Conservation (phyloP, 53 echinoderm and acorn worm species). For the Holothuria leucospilota region DNA sequence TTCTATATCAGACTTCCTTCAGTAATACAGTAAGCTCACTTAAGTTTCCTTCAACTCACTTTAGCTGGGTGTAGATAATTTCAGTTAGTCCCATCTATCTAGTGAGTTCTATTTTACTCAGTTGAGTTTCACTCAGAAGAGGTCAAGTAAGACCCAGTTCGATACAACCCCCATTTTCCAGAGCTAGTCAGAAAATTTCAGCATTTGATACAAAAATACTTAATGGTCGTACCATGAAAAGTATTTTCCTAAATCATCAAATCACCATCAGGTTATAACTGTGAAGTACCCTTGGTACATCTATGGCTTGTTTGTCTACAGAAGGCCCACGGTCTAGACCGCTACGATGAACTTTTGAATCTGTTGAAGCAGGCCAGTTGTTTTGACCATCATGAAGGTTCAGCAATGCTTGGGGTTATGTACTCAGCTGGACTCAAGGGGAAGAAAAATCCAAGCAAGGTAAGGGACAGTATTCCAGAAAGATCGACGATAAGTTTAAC, state of each 20-base stretch:
- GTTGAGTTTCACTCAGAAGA: too few relatives aligned
- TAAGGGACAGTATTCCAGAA: conserved; percentile 1
- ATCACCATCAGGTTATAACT: neutral
- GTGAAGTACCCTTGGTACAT: conserved; percentile 2
- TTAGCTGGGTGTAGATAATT: too few relatives aligned
- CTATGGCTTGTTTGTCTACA: conserved; percentile 22
- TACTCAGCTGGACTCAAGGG: conserved; percentile 75
- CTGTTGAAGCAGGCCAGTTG: conserved; percentile 85
- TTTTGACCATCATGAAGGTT: conserved; percentile 74
- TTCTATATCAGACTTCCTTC: too few relatives aligned
- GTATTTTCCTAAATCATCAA: neutral
- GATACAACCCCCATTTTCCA: neutral
- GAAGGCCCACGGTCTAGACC: conserved; percentile 53
- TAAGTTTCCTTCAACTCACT: too few relatives aligned
- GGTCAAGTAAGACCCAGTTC: too few relatives aligned
- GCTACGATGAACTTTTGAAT: conserved; percentile 44
- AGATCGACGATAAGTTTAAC: too few relatives aligned
- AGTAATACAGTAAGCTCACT: too few relatives aligned
- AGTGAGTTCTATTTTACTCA: too few relatives aligned
- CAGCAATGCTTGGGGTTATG: conserved; percentile 78
- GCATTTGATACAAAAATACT: too few relatives aligned
- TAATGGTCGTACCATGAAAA: too few relatives aligned
- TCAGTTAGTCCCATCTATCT: too few relatives aligned
- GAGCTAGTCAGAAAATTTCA: neutral
- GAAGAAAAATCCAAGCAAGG: conserved; percentile 57